Base-by-base conservation (phyloP, 2,113 vertebrate genomes). In the Mobula hypostoma region DNA sequence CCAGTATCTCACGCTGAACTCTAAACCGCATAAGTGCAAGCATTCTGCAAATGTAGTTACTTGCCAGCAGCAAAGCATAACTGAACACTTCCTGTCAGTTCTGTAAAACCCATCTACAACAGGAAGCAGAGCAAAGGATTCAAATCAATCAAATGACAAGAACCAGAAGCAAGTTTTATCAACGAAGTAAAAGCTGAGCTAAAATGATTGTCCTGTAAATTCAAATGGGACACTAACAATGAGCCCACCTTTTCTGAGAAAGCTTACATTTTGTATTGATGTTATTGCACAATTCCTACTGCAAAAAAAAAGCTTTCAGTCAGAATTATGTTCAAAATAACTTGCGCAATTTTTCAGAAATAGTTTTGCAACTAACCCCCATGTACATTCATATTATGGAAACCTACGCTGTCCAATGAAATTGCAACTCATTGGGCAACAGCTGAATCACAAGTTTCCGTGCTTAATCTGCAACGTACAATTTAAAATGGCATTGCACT, bases 341-440 rank as follows among this genome's bases (percentile, higher is more conserved):
- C 19, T 93, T 72, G 32, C 74, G 85, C 90, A 92, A 92, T 63
- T 21, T 29, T 70, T 70, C n/a, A 21, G 91, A 93, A 93, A n/a
- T 48, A 36, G 66, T 32, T 74, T 11, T 74, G 91, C 36, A 74
- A 48, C 48, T 93, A 0, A 74, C 24, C 48, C 36, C 19, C 36
- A 48, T 74, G 36, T 11, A 48, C 66, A 40, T 32, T 36, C 15
- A 70, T 7, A 17, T 32, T 70, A 36, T 36, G n/a, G 15, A 72
- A 32, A 15, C 0, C 91, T 93, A 32, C 77, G 2, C 5, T 79
- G 77, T 4, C 7, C 15, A 88, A 17, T 7, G 17, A n/a, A 88
- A 14, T 32, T 88, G 19, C 11, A 66, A 17, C 29, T 88, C 5
- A 66, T 15, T 63, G 32, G n/a, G 29, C 61, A n/a, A 8, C 14